Percentiles rank a stretch among this genome's conserved stretches.
These are phyloP conservation scores for Zoanthus gigantus DNA, from an alignment of 92 coral and sea anemone genomes.

Conservation along the genomic window DNA sequence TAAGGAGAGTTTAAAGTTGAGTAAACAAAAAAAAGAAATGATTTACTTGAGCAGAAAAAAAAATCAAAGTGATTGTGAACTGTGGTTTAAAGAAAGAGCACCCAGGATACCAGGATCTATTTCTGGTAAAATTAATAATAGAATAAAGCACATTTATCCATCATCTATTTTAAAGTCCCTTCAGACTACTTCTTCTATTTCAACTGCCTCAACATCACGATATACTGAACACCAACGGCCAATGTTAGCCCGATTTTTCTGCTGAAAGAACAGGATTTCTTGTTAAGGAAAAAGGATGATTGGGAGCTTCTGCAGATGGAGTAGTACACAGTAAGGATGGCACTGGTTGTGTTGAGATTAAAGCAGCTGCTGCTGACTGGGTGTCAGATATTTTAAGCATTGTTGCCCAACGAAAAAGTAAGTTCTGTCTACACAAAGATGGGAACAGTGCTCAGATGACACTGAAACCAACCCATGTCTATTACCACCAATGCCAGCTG, in stretches of 20 bases:
- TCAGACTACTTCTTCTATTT: too few species aligned
- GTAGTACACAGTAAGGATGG: conserved; percentile 21
- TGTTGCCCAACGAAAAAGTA: conserved; percentile 7
- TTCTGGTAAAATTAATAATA: too few species aligned
- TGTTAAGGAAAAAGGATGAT: conserved; percentile 52
- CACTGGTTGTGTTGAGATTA: conserved; percentile 41
- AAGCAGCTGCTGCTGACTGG: conserved; percentile 36
- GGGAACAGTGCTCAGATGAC: not conserved
- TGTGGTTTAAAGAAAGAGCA: too few species aligned
- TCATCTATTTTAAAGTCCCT: too few species aligned
- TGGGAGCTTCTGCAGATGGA: not conserved
- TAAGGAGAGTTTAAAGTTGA: too few species aligned
- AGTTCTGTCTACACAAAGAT: conserved; percentile 40
- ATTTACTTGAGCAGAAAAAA: too few species aligned
- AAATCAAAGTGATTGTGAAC: too few species aligned
- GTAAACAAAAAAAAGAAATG: too few species aligned
- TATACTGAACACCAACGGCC: too few species aligned
- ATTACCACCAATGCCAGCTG: conserved; percentile 49
- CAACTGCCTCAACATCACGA: too few species aligned
- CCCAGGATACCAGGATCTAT: too few species aligned
- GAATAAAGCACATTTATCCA: too few species aligned
- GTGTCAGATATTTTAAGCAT: not conserved
- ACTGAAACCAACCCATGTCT: conserved; percentile 36
- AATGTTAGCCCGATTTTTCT: not conserved
- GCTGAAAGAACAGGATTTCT: conserved; percentile 26